Percentiles rank a stretch among this genome's conserved stretches.
These are phyloP conservation scores for Acleris emargana DNA, from an alignment of 2,888 invertebrate genomes.

Conservation along the genomic window DNA sequence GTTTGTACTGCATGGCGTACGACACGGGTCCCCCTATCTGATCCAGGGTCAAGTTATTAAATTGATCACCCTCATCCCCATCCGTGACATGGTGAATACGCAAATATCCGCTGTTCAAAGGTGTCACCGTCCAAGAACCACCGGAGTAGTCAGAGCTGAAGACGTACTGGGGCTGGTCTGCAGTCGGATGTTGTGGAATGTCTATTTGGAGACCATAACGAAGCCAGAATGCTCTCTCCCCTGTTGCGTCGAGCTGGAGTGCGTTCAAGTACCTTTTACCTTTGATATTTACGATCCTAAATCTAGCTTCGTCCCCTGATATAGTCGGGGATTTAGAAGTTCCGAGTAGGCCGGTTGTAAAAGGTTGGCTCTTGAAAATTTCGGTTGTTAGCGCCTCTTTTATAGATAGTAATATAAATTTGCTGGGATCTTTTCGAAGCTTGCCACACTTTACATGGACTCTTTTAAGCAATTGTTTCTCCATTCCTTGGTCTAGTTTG, in stretches of 20 bases:
- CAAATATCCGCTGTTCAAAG: not conserved
- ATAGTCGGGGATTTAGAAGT: not conserved
- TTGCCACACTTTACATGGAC: not conserved
- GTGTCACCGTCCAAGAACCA: constrained; percentile 3
- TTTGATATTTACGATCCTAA: not conserved
- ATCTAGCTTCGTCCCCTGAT: not conserved
- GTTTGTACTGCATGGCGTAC: not conserved
- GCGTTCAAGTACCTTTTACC: not conserved
- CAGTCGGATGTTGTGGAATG: not conserved
- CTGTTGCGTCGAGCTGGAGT: not conserved
- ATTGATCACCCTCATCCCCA: not conserved
- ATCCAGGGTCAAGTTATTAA: not conserved
- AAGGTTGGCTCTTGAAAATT: not conserved
- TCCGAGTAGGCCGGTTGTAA: not conserved
- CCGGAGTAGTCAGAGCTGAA: constrained; percentile 1
- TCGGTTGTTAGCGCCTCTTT: not conserved
- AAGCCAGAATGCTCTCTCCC: constrained; percentile 1
- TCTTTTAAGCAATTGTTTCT: not conserved
- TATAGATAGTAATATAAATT: not conserved
- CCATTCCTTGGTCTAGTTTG: not conserved
- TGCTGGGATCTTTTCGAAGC: not conserved
- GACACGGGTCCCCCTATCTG: not conserved
- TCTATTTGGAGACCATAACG: not conserved
- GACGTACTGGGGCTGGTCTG: not conserved
- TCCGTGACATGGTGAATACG: not conserved